These are phyloP conservation scores for Triops cancriformis DNA, from an alignment of 1,140 invertebrate species.

Conservation along the genomic window DNA sequence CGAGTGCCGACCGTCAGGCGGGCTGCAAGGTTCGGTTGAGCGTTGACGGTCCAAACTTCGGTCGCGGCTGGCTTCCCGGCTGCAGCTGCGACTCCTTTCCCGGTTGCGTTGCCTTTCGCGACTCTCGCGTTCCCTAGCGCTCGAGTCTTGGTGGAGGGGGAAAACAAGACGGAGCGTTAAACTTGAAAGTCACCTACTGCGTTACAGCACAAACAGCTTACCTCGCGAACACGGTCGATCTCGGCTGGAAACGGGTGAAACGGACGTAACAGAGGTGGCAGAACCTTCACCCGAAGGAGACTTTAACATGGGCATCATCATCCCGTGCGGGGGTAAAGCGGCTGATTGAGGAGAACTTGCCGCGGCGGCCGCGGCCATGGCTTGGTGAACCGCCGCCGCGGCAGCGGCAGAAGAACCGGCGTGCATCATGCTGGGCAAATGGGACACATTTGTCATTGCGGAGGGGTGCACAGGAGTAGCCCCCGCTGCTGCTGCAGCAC, in stretches of 20 bases:
- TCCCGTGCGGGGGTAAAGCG: conserved; percentile 4
- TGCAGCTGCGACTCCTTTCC: conserved; percentile 29
- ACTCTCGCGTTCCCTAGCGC: conserved; percentile 6
- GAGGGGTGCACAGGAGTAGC: conserved; percentile 25
- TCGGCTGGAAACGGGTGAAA: conserved; percentile 15
- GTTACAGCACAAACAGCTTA: background rate
- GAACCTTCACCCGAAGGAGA: background rate
- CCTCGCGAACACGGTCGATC: conserved; percentile 23
- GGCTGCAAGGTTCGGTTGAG: conserved; percentile 24
- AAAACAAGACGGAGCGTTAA: background rate
- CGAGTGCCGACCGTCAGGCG: conserved; percentile 26
- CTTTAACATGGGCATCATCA: background rate
- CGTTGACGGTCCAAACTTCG: conserved; percentile 37
- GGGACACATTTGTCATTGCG: background rate
- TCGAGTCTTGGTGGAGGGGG: conserved; percentile 18
- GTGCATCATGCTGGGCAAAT: background rate
- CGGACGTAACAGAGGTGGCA: background rate
- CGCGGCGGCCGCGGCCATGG: conserved; percentile 1
- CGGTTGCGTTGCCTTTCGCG: conserved; percentile 7
- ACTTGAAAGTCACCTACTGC: background rate
- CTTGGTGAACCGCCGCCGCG: conserved; percentile 17
- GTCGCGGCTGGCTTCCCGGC: conserved; percentile 42
- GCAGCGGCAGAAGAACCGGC: conserved; percentile 15
- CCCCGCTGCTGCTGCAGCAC: conserved; percentile 26
- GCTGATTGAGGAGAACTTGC: conserved; percentile 19